Base-by-base conservation (phyloP, 2,888 invertebrate species). In the Calameuta idolon region DNA sequence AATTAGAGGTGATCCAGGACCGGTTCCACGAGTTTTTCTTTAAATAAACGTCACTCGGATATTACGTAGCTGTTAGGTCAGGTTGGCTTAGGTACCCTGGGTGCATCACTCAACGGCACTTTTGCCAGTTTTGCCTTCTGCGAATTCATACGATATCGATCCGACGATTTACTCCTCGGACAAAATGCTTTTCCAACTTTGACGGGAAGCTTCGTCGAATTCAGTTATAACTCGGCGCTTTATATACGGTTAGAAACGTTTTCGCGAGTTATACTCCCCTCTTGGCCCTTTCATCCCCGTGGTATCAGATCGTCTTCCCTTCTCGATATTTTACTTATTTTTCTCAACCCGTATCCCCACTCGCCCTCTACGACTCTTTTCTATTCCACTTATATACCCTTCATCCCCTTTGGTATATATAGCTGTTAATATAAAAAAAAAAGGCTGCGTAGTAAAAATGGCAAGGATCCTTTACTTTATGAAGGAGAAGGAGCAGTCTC, bases 141-240 rank as follows among this genome's bases (percentile, higher is more conserved):
- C 35, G 78, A 76, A 78, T 78, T 78, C 76, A 78, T 78, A 76
- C 69, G 76, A 69, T 76, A 78, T 78, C 76, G 78, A 78, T 78
- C 75, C 23, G 55, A 55, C 55, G 55, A 55, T 55, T 55, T 77
- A 34, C 75, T 75, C 75, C 73, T 76, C 75, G 75, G 78, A 75
- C 78, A 78, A 78, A 78, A 78, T 78, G 78, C 75, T 75, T 76
- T 76, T 75, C 68, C 76, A 75, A 76, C 78, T 78, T 73, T 78
- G 71, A 69, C 78, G 78, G 33, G 73, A 75, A 73, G 75, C 75
- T 76, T 73, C 75, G 34, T 71, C 71, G 75, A 75, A 78, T 78
- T 78, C 78, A 76, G 78, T 78, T 78, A 78, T 78, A 78, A 78
- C 78, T 78, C 78, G 55, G 78, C 55, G 77, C 75, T 68, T 75